Base-by-base conservation (phyloP, 2,888 invertebrate species). In the Erpobdella octoculata region DNA sequence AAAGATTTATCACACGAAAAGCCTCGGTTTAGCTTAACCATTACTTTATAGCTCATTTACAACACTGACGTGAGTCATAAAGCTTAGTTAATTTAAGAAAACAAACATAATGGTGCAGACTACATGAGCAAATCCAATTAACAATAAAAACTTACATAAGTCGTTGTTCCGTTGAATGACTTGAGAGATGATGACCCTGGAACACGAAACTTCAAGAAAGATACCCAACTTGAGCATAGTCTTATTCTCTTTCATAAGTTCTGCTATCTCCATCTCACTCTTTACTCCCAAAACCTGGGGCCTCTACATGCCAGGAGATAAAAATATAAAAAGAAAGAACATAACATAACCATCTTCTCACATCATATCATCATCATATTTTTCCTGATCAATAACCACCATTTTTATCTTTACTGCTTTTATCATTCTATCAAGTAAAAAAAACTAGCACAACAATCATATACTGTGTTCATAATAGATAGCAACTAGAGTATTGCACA, bases 181-280 rank as follows among this genome's bases (percentile, higher is more conserved):
- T 12, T 74, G 70, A 38, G 61, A 61, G 12, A 74, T 41, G 21
- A 38, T 46, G 37, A 74, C 41, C 37, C 72, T 70, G 8, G 74
- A 70, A 18, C 48, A 66, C 12, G 70, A 46, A 4, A 71, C 69
- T 31, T 70, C 73, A 25, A 74, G 70, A 41, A 72, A 73, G 67
- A 74, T 72, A n/a, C 74, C 73, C 31, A 74, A 72, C 53, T 70
- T 74, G 28, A 74, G 38, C 59, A 74, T 41, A 12, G 37, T 71
- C 48, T 62, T 66, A 71, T 74, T 74, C 35, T 70, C 59, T 9
- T 33, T 41, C 41, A 74, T 41, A 48, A 74, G 46, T 31, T 72
- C 64, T 6, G 74, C 73, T 15, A 74, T 72, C 37, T 70, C 66
- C 68, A 67, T 70, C 38, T 74, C 74, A 15, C 25, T 71, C 70